Evolutionary conservation across 2,797 vertebrate genomes (phyloP).

Genomic region (Peromyscus nudipes): DNA sequence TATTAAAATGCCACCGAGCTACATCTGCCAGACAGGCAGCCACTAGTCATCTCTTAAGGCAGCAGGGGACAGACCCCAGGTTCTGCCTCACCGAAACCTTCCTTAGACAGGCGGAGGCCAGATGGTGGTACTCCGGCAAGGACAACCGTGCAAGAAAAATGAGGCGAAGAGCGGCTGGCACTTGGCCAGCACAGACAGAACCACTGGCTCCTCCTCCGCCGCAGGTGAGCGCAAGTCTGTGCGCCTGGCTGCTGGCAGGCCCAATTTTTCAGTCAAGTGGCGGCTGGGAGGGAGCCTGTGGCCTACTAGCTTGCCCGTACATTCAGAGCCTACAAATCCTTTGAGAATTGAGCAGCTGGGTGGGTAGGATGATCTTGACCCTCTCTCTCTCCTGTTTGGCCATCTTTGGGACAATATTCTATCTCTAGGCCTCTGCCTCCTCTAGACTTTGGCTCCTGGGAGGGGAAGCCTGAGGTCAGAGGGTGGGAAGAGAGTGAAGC

Average conservation of each 20-base stretch:
- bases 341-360: background rate
- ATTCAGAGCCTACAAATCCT: background rate
- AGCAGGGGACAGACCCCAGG: constrained; percentile 67
- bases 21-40: constrained; percentile 76
- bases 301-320: background rate
- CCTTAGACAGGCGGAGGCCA: constrained; percentile 39
- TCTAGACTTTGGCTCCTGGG: background rate
- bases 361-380: fast-evolving
- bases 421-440: background rate
- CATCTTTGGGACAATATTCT: background rate
- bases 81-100: constrained; percentile 59
- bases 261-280: constrained; percentile 44
- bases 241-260: fast-evolving
- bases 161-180: constrained; percentile 50
- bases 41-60: constrained; percentile 77
- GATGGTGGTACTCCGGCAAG: constrained; percentile 70
- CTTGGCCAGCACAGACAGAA: constrained; percentile 30
- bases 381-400: background rate
- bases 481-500: background rate
- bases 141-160: constrained; percentile 1
- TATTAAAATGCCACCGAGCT: constrained; percentile 79
- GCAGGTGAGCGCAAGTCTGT: constrained; percentile 34
- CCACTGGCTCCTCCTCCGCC: background rate
- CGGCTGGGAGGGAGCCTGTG: background rate
- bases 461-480: background rate